phyloP scores from a whole-genome alignment of 2,888 invertebrate genomes.

The Dasypolia templi region DNA sequence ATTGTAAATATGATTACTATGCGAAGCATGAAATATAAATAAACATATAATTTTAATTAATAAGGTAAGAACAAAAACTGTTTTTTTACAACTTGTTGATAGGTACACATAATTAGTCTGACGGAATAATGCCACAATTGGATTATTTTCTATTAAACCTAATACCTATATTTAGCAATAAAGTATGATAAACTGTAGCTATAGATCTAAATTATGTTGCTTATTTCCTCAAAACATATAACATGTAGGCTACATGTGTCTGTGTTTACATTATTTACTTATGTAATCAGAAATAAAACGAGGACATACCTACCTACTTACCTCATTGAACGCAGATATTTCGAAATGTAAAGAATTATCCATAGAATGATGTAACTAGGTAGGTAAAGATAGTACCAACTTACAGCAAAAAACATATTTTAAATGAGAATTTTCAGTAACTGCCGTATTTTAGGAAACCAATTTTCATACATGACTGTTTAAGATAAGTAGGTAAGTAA shows the following conservation, averaged over 20 bases:
- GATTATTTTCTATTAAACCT: constrained; percentile 7
- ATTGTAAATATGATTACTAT: too few species aligned
- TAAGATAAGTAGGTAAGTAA: neutral
- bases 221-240: constrained; percentile 47
- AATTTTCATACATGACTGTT: too few species aligned
- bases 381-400: neutral
- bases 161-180: neutral
- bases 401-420: neutral
- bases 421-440: neutral
- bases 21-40: constrained; percentile 20
- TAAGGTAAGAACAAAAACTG: constrained; percentile 22
- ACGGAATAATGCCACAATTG: neutral
- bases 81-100: constrained; percentile 26
- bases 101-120: neutral
- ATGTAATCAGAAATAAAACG: constrained; percentile 59
- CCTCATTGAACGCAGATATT: constrained; percentile 47
- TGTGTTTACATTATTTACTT: constrained; percentile 48
- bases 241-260: constrained; percentile 27
- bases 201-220: constrained; percentile 12
- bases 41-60: constrained; percentile 4
- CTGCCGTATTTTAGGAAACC: too few species aligned
- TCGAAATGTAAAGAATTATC: constrained; percentile 40
- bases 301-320: constrained; percentile 60
- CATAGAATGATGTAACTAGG: constrained; percentile 28
- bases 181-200: neutral